A percentile compares a stretch with the other conserved stretches of the same genome.
phyloP scores from a whole-genome alignment of 2,888 invertebrate genomes.

The Pyrochroa serraticornis region DNA sequence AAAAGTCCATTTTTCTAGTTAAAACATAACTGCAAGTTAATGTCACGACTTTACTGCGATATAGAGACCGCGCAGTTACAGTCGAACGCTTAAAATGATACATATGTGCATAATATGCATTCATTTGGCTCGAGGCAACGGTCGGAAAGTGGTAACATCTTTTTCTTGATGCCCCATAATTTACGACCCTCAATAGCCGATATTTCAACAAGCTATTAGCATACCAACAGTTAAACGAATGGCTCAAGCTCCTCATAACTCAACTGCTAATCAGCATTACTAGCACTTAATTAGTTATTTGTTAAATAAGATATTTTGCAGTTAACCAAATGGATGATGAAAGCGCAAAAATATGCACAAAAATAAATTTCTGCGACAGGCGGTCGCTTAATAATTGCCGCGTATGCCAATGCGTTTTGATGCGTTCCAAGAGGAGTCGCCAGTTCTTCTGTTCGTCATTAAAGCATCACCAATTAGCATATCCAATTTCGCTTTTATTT shows the following conservation, averaged over 20 bases:
- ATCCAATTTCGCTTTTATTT: conserved; percentile 1
- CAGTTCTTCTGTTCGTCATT: too few relatives aligned
- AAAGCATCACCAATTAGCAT: background rate
- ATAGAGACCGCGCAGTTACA: conserved; percentile 10
- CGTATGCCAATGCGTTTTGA: too few relatives aligned
- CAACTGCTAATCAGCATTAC: conserved; percentile 50
- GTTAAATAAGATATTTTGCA: conserved; percentile 46
- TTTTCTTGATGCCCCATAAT: conserved; percentile 39
- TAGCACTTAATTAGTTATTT: conserved; percentile 50
- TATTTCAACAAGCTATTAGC: conserved; percentile 45
- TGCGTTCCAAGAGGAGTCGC: too few relatives aligned
- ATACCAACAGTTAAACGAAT: conserved; percentile 35
- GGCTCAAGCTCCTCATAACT: conserved; percentile 47
- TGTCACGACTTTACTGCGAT: conserved; percentile 11
- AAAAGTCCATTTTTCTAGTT: too few relatives aligned
- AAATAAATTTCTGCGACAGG: background rate
- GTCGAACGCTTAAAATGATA: conserved; percentile 28
- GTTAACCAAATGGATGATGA: conserved; percentile 32
- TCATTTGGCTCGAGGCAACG: conserved; percentile 33
- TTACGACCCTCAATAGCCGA: conserved; percentile 44
- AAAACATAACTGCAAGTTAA: conserved; percentile 10
- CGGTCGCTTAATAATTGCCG: too few relatives aligned
- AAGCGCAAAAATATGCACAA: conserved; percentile 1
- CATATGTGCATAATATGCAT: conserved; percentile 28
- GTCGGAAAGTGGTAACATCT: conserved; percentile 36